Base-by-base conservation (phyloP, 2,113 vertebrate genomes). In the Mystacornis crossleyi region DNA sequence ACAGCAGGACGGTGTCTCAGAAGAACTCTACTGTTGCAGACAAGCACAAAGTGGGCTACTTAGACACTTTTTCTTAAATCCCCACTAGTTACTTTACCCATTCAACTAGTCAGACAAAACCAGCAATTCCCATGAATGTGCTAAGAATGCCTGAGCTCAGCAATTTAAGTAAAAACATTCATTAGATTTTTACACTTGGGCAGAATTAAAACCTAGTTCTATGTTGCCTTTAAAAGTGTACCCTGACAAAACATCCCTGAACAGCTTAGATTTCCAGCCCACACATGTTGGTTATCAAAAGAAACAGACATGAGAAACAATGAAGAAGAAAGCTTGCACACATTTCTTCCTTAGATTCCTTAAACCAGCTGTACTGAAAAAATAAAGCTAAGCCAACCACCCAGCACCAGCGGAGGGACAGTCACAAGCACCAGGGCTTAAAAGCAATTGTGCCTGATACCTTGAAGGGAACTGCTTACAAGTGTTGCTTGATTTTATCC, bases 261-360 rank as follows among this genome's bases (percentile, higher is more conserved):
- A 92, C 33, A 95, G 94, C 77, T 95, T 92, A 50, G 28, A 91
- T 91, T 96, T 95, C 94, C 51, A 96, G 94, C 83, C 95, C 96
- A 95, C 96, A 91, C 91, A 92, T 29, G 57, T 24, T 64, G 72
- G 80, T 89, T 95, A 95, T 95, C 89, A 81, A 78, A 95, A 91
- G 80, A 92, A 96, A 86, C 9, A 81, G 75, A 72, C 43, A 86
- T 12, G 3, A 94, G 75, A 51, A 95, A 92, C 53, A 36, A 62
- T 4, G 45, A 94, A n/a, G 47, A 50, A 89, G 60, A 92, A 80
- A 81, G 23, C 15, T 29, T 50, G 43, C 38, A 23, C 10, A 18
- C 8, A 1, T 73, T 86, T 92, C 42, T 86, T 83, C 54, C 33
- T 80, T 17, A 25, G 47, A 60, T 26, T 92, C 42, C 64, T 57